A percentile compares a stretch with the other conserved stretches of the same genome.
Evolutionary conservation across 1,140 invertebrate species (phyloP).

Genomic region (Drosophila tani): DNA sequence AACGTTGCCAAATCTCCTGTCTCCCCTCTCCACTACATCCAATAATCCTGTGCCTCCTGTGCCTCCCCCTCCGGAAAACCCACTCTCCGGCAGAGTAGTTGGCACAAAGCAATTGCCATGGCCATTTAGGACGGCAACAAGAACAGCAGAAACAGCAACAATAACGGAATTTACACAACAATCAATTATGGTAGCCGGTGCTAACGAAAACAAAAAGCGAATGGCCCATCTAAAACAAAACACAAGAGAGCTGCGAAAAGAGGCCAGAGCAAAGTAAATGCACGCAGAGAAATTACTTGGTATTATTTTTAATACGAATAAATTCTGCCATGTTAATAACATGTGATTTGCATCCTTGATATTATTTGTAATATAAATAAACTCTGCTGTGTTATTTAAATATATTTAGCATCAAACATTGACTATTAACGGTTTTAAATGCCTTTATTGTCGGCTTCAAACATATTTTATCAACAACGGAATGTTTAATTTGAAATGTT

Average conservation of each 20-base stretch:
- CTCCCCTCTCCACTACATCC: constrained; percentile 23
- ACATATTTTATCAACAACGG: too few relatives aligned
- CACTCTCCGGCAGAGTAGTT: constrained; percentile 39
- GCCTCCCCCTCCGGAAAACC: constrained; percentile 35
- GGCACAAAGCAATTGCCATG: constrained; percentile 64
- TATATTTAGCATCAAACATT: too few relatives aligned
- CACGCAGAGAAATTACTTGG: constrained; percentile 28
- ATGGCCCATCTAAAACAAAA: constrained; percentile 48
- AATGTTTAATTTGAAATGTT: too few relatives aligned
- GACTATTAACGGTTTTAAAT: too few relatives aligned
- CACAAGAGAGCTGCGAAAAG: constrained; percentile 37
- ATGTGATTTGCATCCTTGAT: constrained; percentile 1
- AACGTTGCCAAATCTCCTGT: constrained; percentile 49
- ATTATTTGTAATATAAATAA: too few relatives aligned
- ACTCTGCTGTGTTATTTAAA: too few relatives aligned
- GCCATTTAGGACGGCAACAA: constrained; percentile 61
- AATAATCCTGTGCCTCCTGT: constrained; percentile 32
- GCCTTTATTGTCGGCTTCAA: too few relatives aligned
- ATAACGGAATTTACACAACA: constrained; percentile 56
- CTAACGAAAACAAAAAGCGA: constrained; percentile 54
- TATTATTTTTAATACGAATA: neutral
- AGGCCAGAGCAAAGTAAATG: constrained; percentile 48
- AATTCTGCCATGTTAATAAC: neutral
- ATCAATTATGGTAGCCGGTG: constrained; percentile 66
- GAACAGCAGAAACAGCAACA: constrained; percentile 26